Percentiles rank a stretch among this genome's conserved stretches.
These are phyloP conservation scores for Epinephelus malabaricus DNA, from an alignment of 2,797 vertebrate species.

Conservation along the genomic window DNA sequence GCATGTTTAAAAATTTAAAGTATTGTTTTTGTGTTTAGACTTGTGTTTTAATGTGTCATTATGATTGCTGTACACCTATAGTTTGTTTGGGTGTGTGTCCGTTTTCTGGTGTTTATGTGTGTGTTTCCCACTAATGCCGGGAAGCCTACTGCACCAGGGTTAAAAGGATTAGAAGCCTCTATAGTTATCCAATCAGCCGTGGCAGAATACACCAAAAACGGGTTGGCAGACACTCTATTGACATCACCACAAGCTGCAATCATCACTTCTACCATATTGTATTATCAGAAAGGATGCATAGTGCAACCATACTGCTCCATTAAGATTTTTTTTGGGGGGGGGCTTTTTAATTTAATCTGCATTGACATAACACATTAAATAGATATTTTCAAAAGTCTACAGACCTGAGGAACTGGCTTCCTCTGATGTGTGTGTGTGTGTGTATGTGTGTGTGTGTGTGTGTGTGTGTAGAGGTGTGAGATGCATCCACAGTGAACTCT, in stretches of 20 bases:
- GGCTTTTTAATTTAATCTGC: constrained; percentile 5
- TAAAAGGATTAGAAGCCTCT: constrained; percentile 73
- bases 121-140: background rate
- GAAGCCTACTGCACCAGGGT: constrained; percentile 46
- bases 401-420: background rate
- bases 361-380: constrained; percentile 19
- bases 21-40: background rate
- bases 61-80: background rate
- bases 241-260: constrained; percentile 21
- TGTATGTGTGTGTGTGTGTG: background rate
- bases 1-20: background rate
- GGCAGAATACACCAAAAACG: constrained; percentile 64
- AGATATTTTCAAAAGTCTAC: background rate
- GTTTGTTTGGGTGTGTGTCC: constrained; percentile 4
- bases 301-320: background rate
- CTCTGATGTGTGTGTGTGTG: constrained; percentile 22
- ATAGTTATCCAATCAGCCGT: constrained; percentile 72
- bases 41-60: background rate
- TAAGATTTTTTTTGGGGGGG: background rate
- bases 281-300: background rate
- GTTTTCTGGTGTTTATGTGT: background rate
- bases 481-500: constrained; percentile 27
- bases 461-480: constrained; percentile 1
- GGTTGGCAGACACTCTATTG: constrained; percentile 56
- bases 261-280: constrained; percentile 23